phyloP scores from a whole-genome alignment of 2,113 vertebrate genomes.

The Pan paniscus region DNA sequence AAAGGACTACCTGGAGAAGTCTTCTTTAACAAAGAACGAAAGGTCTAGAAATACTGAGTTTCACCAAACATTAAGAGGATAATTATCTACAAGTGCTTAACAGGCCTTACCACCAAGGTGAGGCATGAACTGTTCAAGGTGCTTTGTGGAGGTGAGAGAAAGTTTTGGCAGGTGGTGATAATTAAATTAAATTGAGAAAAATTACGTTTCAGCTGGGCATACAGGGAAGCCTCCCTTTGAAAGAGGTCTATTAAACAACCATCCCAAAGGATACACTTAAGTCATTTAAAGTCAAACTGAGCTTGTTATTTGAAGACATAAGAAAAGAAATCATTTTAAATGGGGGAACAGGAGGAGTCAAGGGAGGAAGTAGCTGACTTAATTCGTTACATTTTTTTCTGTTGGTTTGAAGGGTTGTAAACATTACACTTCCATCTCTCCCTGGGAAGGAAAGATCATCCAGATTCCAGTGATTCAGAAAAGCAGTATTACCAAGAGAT shows the following conservation, averaged over 20 bases:
- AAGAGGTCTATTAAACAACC: neutral
- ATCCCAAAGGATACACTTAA: neutral
- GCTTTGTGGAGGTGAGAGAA: neutral
- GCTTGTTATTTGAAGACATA: neutral
- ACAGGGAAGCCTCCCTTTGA: neutral
- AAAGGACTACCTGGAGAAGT: neutral
- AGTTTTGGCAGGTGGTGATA: constrained; percentile 13
- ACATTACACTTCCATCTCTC: neutral
- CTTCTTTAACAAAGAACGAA: neutral
- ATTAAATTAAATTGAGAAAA: constrained; percentile 49
- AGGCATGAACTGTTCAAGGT: neutral
- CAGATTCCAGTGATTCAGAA: constrained; percentile 21
- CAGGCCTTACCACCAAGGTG: neutral
- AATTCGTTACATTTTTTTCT: neutral
- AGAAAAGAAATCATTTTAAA: constrained; percentile 5
- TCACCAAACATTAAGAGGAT: neutral
- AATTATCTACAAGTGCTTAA: neutral
- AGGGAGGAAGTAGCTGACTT: neutral
- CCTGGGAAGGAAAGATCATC: neutral
- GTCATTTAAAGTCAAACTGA: neutral
- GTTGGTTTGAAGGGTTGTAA: neutral
- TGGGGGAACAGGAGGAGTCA: neutral
- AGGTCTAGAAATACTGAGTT: neutral
- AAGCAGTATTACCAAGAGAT: neutral
- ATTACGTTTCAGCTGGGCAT: neutral